Evolutionary conservation across 2,113 vertebrate species (phyloP).

Genomic region (Herpailurus yagouaroundi): DNA sequence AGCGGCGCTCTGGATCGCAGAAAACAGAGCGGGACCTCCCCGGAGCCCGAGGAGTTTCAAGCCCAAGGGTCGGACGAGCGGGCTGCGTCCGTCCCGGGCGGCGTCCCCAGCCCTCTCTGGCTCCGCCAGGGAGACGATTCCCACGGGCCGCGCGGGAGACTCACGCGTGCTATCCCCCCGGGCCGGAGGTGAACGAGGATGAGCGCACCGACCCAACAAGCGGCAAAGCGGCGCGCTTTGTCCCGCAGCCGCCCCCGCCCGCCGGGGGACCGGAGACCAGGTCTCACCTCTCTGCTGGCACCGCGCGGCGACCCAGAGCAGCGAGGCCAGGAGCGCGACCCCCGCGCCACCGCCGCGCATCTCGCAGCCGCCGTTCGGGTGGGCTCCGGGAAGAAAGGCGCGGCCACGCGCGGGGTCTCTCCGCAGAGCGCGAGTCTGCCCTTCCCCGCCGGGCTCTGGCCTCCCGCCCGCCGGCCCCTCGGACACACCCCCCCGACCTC

Average conservation of each 20-base stretch:
- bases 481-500: conserved; percentile 52
- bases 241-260: background rate
- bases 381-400: background rate
- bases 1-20: background rate
- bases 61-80: background rate
- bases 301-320: conserved; percentile 72
- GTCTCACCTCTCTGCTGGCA: conserved; percentile 87
- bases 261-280: background rate
- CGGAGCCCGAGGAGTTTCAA: background rate
- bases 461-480: background rate
- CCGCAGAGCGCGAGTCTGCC: background rate
- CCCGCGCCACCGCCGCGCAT: conserved; percentile 46
- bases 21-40: conserved; percentile 21
- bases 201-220: background rate
- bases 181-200: background rate
- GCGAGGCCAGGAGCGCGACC: conserved; percentile 53
- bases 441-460: background rate
- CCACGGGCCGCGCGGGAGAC: background rate
- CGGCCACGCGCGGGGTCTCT: background rate
- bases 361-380: background rate
- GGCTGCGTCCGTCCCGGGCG: background rate
- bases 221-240: conserved; percentile 28
- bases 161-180: background rate
- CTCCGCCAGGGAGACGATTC: no score
- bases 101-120: background rate